Percentiles rank a stretch among this genome's conserved stretches.
Conservation (phyloP, 2,797 vertebrate species). For the Ptychadena robeensis region DNA sequence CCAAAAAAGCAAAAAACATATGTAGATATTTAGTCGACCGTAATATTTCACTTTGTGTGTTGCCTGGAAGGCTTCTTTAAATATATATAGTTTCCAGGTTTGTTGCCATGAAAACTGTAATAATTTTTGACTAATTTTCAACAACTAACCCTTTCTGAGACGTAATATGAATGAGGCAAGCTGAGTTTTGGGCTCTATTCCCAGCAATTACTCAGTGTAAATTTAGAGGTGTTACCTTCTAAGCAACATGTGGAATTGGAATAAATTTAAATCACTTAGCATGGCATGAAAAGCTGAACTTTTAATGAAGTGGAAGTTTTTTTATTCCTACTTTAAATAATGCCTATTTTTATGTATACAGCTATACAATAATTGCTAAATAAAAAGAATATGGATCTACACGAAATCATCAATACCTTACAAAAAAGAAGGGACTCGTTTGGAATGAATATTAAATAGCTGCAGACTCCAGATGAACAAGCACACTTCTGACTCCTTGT, state of each 20-base stretch:
- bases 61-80: not conserved
- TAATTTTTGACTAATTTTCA: slow-evolving; percentile 19
- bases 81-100: not conserved
- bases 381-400: not conserved
- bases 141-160: slow-evolving; percentile 35
- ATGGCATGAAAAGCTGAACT: slow-evolving; percentile 14
- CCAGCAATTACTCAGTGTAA: slow-evolving; percentile 35
- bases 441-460: not conserved
- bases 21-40: not conserved
- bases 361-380: not conserved
- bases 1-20: not conserved
- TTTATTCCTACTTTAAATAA: not conserved
- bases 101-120: not conserved
- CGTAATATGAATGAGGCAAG: slow-evolving; percentile 31
- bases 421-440: not conserved
- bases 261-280: slow-evolving; percentile 37
- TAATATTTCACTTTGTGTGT: not conserved
- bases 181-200: slow-evolving; percentile 38
- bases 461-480: too few relatives aligned
- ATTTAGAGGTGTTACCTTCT: slow-evolving; percentile 41
- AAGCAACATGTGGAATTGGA: slow-evolving; percentile 34
- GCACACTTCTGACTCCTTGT: too few relatives aligned
- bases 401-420: not conserved
- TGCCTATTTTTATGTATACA: not conserved
- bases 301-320: slow-evolving; percentile 3